Evolutionary conservation across 2,113 vertebrate species (phyloP).

Genomic region (Phrynocephalus versicolor): DNA sequence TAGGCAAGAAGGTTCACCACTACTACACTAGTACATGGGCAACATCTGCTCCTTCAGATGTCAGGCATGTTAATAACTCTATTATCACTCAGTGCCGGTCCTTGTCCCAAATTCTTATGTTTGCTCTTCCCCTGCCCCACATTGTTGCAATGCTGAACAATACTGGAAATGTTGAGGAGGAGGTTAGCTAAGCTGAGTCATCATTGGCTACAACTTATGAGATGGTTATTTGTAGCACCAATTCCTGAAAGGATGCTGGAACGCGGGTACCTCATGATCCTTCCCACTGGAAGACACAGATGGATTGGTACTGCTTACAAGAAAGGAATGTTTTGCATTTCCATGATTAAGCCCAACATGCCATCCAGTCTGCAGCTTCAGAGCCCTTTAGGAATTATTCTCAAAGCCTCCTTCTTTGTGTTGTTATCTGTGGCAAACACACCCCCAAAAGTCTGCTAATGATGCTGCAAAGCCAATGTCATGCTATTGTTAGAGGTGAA

Average conservation of each 20-base stretch:
- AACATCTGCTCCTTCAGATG: no score
- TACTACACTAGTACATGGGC: no score
- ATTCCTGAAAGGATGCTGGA: neutral
- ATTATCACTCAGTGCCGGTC: no score
- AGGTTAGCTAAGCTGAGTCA: neutral
- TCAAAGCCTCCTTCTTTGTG: neutral
- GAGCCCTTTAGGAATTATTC: neutral
- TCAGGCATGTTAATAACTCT: no score
- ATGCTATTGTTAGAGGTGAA: constrained; percentile 4
- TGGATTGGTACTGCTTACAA: neutral
- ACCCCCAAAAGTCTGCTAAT: neutral
- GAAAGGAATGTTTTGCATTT: neutral
- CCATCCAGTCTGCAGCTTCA: neutral
- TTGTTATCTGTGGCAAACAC: constrained; percentile 5
- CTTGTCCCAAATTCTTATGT: no score
- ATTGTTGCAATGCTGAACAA: neutral
- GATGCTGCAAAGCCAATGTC: constrained; percentile 6
- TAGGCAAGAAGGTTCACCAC: no score
- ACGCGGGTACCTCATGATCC: neutral
- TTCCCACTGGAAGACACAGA: neutral
- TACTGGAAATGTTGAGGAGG: neutral
- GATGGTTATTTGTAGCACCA: neutral
- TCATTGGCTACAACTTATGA: neutral
- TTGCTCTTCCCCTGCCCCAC: no score
- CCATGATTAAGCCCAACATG: neutral